These are phyloP conservation scores for Syrmaticus mikado DNA, from an alignment of 2,113 vertebrate species.

Conservation along the genomic window DNA sequence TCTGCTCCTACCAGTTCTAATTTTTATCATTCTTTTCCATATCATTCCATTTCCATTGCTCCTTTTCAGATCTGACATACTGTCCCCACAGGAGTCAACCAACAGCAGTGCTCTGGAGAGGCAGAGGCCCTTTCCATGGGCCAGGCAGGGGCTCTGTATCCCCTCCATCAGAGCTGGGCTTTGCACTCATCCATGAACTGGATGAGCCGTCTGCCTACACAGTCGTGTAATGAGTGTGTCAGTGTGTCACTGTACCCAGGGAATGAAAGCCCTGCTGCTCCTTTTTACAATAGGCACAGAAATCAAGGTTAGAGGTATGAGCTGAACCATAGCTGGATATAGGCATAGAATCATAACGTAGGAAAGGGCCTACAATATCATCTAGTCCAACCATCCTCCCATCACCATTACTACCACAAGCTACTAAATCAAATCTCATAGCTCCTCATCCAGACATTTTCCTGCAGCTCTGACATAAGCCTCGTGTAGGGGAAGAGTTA, in stretches of 20 bases:
- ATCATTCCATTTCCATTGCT: neutral
- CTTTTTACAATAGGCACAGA: neutral
- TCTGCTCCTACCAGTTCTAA: neutral
- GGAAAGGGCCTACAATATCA: too few species aligned
- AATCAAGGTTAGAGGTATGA: neutral
- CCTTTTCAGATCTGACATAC: neutral
- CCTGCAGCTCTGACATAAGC: neutral
- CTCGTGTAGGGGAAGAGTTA: neutral
- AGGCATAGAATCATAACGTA: too few species aligned
- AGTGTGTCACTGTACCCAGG: too few species aligned
- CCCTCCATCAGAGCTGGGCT: neutral
- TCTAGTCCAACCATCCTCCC: too few species aligned
- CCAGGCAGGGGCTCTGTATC: fast-evolving
- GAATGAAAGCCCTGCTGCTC: neutral
- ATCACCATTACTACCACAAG: too few species aligned
- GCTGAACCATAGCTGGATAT: neutral
- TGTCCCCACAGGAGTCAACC: too few species aligned
- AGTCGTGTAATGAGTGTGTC: neutral
- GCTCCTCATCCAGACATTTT: neutral
- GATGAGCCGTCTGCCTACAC: neutral
- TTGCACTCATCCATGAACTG: neutral
- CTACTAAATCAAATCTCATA: too few species aligned
- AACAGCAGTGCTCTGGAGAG: neutral
- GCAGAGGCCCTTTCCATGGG: neutral
- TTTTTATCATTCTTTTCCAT: neutral